phyloP scores from a whole-genome alignment of 1,140 invertebrate species.

The Probaryconus sp. region DNA sequence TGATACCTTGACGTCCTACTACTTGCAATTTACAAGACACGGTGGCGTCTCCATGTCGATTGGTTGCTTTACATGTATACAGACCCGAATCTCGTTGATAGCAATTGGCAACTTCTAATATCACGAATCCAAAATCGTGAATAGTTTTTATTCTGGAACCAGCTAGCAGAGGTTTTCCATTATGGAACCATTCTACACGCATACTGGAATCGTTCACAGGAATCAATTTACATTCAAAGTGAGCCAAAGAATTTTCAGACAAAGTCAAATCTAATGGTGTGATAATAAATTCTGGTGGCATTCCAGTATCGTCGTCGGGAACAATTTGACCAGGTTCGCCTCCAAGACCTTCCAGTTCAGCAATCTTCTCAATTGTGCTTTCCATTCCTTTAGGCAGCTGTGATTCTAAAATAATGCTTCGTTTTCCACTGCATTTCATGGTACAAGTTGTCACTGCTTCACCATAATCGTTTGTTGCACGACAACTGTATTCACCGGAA shows the following conservation, averaged over 20 bases:
- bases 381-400: slow-evolving; percentile 96
- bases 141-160: slow-evolving; percentile 94
- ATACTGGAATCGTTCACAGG: slow-evolving; percentile 95
- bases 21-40: slow-evolving; percentile 92
- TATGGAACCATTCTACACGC: slow-evolving; percentile 97
- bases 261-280: slow-evolving; percentile 90
- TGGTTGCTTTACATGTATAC: slow-evolving; percentile 94
- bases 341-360: slow-evolving; percentile 92
- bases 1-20: slow-evolving; percentile 90
- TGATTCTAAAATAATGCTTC: slow-evolving; percentile 93
- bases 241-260: slow-evolving; percentile 92
- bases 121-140: slow-evolving; percentile 96
- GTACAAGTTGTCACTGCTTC: slow-evolving; percentile 95
- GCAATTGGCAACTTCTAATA: slow-evolving; percentile 92
- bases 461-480: slow-evolving; percentile 93
- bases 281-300: slow-evolving; percentile 95
- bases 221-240: slow-evolving; percentile 93
- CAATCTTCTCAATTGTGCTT: slow-evolving; percentile 94
- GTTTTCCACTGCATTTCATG: slow-evolving; percentile 94
- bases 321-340: slow-evolving; percentile 80
- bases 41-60: slow-evolving; percentile 92
- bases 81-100: slow-evolving; percentile 92
- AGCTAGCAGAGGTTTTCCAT: slow-evolving; percentile 92
- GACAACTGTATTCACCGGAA: slow-evolving; percentile 94
- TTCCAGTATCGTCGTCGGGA: slow-evolving; percentile 90